Evolutionary conservation across 2,888 invertebrate species (phyloP).

Genomic region (Andrena trimmerana): DNA sequence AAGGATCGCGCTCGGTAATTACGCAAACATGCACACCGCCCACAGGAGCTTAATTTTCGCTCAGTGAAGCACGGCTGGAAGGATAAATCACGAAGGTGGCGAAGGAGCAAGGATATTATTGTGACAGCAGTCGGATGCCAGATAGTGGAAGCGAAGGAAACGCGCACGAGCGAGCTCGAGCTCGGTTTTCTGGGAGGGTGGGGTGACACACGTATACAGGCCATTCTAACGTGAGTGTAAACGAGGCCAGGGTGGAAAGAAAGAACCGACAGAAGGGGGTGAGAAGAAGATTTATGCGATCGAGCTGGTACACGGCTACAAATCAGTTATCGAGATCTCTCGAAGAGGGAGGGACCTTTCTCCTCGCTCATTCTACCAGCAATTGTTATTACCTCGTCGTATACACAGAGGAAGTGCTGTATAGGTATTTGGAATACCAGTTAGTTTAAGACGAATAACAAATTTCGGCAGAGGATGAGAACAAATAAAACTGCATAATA

Average conservation of each 20-base stretch:
- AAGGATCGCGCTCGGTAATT: slow-evolving; percentile 13
- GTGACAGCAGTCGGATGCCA: slow-evolving; percentile 57
- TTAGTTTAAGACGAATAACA: too few species aligned
- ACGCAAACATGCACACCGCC: slow-evolving; percentile 16
- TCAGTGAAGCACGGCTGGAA: background rate
- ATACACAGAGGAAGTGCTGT: too few species aligned
- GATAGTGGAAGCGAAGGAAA: slow-evolving; percentile 44
- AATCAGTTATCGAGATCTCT: slow-evolving; percentile 64
- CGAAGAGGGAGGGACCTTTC: slow-evolving; percentile 13
- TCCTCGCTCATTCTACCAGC: background rate
- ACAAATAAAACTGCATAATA: too few species aligned
- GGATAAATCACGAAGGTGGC: slow-evolving; percentile 57
- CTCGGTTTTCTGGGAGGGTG: slow-evolving; percentile 7
- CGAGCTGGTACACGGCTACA: slow-evolving; percentile 47
- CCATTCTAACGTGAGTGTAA: slow-evolving; percentile 33
- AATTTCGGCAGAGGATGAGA: too few species aligned
- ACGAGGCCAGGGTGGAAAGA: slow-evolving; percentile 37
- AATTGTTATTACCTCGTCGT: background rate
- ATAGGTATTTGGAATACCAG: too few species aligned
- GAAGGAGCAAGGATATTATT: slow-evolving; percentile 61
- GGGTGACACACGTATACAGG: slow-evolving; percentile 7
- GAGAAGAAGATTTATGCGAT: slow-evolving; percentile 65
- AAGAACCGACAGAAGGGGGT: slow-evolving; percentile 34
- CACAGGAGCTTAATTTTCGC: slow-evolving; percentile 9
- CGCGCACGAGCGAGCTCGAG: slow-evolving; percentile 29